Evolutionary conservation across 1,140 invertebrate genomes (phyloP).

Genomic region (Macrobrachium nipponense): DNA sequence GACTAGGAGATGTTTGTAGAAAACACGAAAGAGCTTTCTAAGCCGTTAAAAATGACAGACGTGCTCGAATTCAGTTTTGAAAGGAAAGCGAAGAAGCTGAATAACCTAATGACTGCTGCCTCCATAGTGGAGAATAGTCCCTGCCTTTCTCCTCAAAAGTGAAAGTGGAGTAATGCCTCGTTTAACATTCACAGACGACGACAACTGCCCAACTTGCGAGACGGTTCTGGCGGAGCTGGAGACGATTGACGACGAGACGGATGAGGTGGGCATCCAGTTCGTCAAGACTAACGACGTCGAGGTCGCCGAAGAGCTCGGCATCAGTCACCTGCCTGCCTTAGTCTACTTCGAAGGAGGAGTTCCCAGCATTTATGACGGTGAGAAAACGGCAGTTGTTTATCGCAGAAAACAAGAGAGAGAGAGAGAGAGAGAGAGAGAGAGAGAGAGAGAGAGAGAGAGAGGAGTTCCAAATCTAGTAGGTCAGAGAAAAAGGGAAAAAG

Average conservation of each 20-base stretch:
- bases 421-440: too few relatives aligned
- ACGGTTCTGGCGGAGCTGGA: constrained; percentile 89
- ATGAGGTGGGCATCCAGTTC: constrained; percentile 92
- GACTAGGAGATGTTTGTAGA: too few relatives aligned
- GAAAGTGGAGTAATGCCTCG: too few relatives aligned
- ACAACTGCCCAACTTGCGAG: constrained; percentile 82
- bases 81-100: constrained; percentile 89
- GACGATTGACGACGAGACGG: constrained; percentile 93
- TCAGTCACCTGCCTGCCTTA: constrained; percentile 83
- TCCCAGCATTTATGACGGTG: constrained; percentile 94
- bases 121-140: constrained; percentile 92
- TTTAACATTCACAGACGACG: constrained; percentile 76
- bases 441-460: too few relatives aligned
- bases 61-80: constrained; percentile 67
- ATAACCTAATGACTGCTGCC: constrained; percentile 88
- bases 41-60: too few relatives aligned
- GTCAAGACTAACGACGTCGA: constrained; percentile 92
- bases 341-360: constrained; percentile 94
- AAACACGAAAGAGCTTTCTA: too few relatives aligned
- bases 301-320: constrained; percentile 85
- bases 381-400: constrained; percentile 67
- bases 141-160: constrained; percentile 79
- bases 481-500: too few relatives aligned
- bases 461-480: too few relatives aligned
- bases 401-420: too few relatives aligned